These are phyloP conservation scores for Helicolenus hilgendorfi DNA, from an alignment of 2,797 vertebrate species.

Conservation along the genomic window DNA sequence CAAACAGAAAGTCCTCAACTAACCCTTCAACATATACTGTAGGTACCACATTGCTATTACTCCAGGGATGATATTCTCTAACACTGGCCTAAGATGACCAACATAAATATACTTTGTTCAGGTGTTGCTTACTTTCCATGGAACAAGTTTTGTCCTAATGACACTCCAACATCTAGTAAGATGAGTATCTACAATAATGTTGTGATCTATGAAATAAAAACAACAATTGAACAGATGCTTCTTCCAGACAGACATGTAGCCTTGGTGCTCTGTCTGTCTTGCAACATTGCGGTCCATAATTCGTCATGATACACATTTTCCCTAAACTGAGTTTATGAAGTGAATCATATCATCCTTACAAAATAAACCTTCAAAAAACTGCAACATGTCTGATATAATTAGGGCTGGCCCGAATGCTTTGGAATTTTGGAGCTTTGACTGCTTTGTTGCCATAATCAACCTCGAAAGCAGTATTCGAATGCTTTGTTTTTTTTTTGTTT, in stretches of 20 bases:
- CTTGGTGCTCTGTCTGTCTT: background rate
- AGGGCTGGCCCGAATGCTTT: too few relatives aligned
- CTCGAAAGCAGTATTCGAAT: too few relatives aligned
- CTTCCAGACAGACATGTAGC: background rate
- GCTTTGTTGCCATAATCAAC: too few relatives aligned
- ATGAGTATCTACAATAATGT: background rate
- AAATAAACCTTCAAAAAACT: background rate
- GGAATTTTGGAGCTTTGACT: background rate
- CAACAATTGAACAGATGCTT: background rate
- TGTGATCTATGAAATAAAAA: background rate
- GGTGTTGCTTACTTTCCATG: background rate
- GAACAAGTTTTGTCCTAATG: background rate
- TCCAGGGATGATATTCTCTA: background rate
- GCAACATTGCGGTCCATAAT: background rate
- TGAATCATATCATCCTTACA: background rate
- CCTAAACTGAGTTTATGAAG: background rate
- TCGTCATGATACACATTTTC: background rate
- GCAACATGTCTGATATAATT: background rate
- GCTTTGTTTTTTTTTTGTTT: accelerated
- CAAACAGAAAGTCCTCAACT: conserved; percentile 11
- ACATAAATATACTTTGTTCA: background rate
- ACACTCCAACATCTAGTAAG: background rate
- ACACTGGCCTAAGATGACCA: background rate
- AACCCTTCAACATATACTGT: background rate
- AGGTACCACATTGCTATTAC: background rate